Conservation (phyloP, 2,113 vertebrate genomes). For the Rostratula benghalensis region DNA sequence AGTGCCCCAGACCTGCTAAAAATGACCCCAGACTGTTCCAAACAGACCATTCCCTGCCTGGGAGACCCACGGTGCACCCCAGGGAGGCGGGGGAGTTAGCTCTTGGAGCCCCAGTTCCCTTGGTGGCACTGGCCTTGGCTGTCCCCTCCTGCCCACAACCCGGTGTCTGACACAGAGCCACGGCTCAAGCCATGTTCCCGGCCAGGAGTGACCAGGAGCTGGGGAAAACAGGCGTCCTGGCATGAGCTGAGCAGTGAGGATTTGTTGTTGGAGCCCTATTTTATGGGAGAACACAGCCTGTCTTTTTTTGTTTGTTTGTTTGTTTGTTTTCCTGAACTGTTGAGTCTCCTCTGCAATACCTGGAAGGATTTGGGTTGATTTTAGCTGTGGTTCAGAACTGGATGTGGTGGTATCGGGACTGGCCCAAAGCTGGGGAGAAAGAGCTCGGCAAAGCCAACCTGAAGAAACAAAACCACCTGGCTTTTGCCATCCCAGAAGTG, state of each 20-base stretch:
- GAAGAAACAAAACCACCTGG: background rate
- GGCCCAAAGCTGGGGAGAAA: background rate
- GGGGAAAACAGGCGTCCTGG: background rate
- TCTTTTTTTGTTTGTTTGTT: background rate
- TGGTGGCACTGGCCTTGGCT: background rate
- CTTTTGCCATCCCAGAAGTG: fast-evolving
- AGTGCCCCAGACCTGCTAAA: background rate
- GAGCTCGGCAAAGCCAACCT: background rate
- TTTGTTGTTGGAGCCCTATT: background rate
- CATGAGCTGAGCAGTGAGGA: fast-evolving
- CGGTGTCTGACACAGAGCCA: background rate
- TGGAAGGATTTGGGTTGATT: background rate
- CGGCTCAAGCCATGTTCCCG: background rate
- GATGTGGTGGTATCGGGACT: background rate
- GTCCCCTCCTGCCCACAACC: fast-evolving
- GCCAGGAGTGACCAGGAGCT: background rate
- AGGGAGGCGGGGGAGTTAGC: fast-evolving
- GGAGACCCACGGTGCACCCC: background rate
- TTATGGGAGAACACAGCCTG: background rate
- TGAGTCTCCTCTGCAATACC: background rate
- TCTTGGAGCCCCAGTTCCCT: background rate
- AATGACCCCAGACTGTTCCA: background rate
- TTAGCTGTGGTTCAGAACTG: background rate
- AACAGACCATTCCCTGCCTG: fast-evolving
- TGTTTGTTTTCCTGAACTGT: background rate